Percentiles rank a stretch among this genome's conserved stretches.
Evolutionary conservation across 1,140 invertebrate species (phyloP).

Genomic region (Nylanderia fulva): DNA sequence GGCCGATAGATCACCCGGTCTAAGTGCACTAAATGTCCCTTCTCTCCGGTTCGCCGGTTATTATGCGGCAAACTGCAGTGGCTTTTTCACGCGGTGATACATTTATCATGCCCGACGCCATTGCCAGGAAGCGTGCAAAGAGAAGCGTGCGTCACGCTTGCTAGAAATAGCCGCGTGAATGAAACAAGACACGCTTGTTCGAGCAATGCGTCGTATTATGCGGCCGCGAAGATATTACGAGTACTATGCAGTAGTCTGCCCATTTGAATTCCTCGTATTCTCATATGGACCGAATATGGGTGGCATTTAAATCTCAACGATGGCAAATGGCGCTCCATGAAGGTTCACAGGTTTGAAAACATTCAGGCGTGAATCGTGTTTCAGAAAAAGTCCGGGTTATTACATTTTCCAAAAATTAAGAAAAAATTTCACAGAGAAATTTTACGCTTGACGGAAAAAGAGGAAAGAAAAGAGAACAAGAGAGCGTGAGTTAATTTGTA

Average conservation of each 20-base stretch:
- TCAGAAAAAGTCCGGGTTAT: slow-evolving; percentile 19
- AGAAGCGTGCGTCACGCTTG: slow-evolving; percentile 31
- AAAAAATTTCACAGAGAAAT: neutral
- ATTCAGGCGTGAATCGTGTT: neutral
- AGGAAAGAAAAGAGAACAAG: too few relatives aligned
- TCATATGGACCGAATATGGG: neutral
- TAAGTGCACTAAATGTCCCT: slow-evolving; percentile 78
- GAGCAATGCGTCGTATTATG: neutral
- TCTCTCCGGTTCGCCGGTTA: slow-evolving; percentile 64
- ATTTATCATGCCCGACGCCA: slow-evolving; percentile 70
- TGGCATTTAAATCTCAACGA: slow-evolving; percentile 16
- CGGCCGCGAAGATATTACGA: neutral
- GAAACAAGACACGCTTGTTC: slow-evolving; percentile 33
- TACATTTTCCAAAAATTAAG: slow-evolving; percentile 19
- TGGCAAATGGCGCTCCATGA: slow-evolving; percentile 4
- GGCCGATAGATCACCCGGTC: slow-evolving; percentile 75
- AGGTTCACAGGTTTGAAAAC: slow-evolving; percentile 5
- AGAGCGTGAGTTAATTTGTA: slow-evolving; percentile 30
- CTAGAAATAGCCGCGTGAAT: slow-evolving; percentile 9
- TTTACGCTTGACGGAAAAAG: neutral
- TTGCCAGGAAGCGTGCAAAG: slow-evolving; percentile 53
- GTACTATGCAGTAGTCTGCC: slow-evolving; percentile 2
- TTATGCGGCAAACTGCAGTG: slow-evolving; percentile 69
- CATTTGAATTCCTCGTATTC: neutral
- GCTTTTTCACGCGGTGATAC: slow-evolving; percentile 64